phyloP scores from a whole-genome alignment of 2,113 vertebrate genomes.

The Dicentrarchus labrax region DNA sequence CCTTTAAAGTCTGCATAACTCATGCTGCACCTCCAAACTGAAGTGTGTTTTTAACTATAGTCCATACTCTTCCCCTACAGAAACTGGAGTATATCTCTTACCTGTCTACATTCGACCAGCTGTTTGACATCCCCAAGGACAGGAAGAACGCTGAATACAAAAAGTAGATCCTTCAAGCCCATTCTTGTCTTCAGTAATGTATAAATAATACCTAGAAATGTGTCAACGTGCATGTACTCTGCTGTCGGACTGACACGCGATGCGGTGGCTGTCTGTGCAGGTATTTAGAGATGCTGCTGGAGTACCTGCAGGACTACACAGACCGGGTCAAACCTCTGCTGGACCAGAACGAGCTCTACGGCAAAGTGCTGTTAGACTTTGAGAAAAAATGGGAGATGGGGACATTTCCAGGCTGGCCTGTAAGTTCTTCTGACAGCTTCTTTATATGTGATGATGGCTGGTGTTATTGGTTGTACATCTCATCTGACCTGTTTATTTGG shows the following conservation, averaged over 20 bases:
- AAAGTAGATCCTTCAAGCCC: slow-evolving; percentile 82
- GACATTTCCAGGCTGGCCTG: slow-evolving; percentile 97
- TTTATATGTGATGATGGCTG: neutral
- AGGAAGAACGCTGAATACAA: slow-evolving; percentile 97
- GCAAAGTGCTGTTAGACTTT: slow-evolving; percentile 94
- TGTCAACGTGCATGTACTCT: neutral
- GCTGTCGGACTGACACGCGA: neutral
- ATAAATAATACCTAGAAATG: neutral
- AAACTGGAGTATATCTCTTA: slow-evolving; percentile 98
- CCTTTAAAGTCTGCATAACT: neutral
- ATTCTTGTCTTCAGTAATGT: neutral
- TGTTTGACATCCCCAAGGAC: slow-evolving; percentile 98
- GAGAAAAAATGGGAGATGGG: slow-evolving; percentile 99
- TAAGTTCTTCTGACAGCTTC: slow-evolving; percentile 71
- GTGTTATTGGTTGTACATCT: accelerated
- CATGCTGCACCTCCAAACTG: neutral
- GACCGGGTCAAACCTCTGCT: slow-evolving; percentile 95
- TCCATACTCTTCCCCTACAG: slow-evolving; percentile 71
- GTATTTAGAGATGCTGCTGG: slow-evolving; percentile 97
- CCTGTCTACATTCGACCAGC: slow-evolving; percentile 96
- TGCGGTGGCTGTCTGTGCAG: slow-evolving; percentile 70
- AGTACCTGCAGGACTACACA: slow-evolving; percentile 98
- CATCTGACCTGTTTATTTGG: neutral
- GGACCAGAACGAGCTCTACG: slow-evolving; percentile 98
- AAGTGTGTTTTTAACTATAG: neutral